Conservation (phyloP, 2,797 vertebrate genomes). For the Meriones psammophilus region DNA sequence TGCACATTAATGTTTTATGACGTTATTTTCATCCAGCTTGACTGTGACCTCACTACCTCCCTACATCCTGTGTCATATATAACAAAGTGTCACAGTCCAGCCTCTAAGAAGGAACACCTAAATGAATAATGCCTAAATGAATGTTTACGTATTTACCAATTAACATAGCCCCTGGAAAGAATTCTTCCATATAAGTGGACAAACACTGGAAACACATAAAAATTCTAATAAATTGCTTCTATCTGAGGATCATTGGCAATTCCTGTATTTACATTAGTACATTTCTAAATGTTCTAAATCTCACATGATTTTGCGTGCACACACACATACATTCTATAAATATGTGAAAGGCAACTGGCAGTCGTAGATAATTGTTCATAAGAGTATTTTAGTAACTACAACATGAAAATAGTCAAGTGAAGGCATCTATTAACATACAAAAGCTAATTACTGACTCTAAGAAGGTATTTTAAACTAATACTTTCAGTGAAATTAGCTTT, state of each 20-base stretch:
- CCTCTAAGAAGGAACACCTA: background rate
- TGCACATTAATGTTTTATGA: background rate
- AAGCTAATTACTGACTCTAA: background rate
- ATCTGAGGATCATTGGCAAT: background rate
- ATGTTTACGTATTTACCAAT: background rate
- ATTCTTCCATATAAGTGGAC: background rate
- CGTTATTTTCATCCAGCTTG: background rate
- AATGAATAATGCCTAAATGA: background rate
- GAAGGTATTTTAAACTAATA: conserved; percentile 38
- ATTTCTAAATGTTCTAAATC: conserved; percentile 45
- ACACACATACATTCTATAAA: background rate
- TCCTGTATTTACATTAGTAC: background rate
- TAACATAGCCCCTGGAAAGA: background rate
- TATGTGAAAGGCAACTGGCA: background rate
- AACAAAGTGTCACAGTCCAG: background rate
- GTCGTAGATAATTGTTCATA: background rate
- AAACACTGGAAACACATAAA: background rate
- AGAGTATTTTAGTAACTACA: conserved; percentile 40
- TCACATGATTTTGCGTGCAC: background rate
- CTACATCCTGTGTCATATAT: background rate
- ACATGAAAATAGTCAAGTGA: background rate
- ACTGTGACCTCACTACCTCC: background rate
- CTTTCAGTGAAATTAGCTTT: background rate
- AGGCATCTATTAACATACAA: background rate
- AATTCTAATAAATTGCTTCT: conserved; percentile 9